Conservation (phyloP, 1,140 invertebrate genomes). For the Matsumurasca onukii region DNA sequence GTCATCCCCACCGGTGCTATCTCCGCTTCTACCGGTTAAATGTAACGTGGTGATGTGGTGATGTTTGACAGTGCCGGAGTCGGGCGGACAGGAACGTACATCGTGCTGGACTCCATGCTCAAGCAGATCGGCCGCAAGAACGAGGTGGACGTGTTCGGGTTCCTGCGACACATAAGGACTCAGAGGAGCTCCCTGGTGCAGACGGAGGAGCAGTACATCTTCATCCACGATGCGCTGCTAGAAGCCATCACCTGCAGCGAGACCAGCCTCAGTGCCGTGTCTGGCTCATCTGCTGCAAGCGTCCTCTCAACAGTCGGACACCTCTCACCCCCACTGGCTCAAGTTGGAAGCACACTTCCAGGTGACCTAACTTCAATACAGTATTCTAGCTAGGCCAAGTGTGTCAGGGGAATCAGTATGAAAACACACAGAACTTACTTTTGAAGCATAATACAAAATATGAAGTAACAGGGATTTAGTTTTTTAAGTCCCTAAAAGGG, state of each 20-base stretch:
- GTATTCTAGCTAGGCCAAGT: too few species aligned
- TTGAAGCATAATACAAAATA: too few species aligned
- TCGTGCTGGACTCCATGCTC: constrained; percentile 94
- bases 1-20: too few species aligned
- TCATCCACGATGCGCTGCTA: constrained; percentile 93
- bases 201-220: constrained; percentile 94
- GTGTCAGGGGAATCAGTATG: too few species aligned
- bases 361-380: too few species aligned
- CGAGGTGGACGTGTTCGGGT: constrained; percentile 89
- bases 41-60: too few species aligned
- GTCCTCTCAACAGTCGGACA: constrained; percentile 35
- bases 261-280: constrained; percentile 53
- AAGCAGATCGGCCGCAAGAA: constrained; percentile 85
- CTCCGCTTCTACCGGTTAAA: too few species aligned
- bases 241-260: constrained; percentile 91
- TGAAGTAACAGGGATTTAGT: too few species aligned
- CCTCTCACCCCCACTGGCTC: constrained; percentile 53
- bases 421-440: too few species aligned
- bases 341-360: constrained; percentile 74
- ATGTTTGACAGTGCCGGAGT: constrained; percentile 95
- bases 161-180: constrained; percentile 87
- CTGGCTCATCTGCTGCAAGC: constrained; percentile 36
- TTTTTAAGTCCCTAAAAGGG: too few species aligned
- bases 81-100: constrained; percentile 95
- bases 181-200: constrained; percentile 83